Percentiles rank a stretch among this genome's conserved stretches.
Evolutionary conservation across 2,113 vertebrate species (phyloP).

Genomic region (Corythornis cristatus): DNA sequence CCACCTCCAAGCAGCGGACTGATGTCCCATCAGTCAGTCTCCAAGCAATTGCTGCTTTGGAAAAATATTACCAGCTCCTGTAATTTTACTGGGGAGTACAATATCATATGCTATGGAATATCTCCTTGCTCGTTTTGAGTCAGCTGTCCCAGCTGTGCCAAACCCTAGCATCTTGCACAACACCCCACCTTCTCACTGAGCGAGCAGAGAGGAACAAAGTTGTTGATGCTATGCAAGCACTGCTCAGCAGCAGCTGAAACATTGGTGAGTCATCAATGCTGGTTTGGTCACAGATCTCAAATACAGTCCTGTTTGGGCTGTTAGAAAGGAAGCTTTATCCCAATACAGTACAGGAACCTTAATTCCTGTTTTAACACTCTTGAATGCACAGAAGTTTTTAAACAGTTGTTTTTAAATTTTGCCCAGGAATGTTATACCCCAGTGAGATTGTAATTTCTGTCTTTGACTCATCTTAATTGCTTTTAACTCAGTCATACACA

Average conservation of each 20-base stretch:
- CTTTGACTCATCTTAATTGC: background rate
- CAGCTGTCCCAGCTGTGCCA: background rate
- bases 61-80: background rate
- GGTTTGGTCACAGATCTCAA: background rate
- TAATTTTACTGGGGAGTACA: background rate
- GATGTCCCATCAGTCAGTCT: background rate
- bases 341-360: rapidly evolving
- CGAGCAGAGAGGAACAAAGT: background rate
- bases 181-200: background rate
- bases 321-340: background rate
- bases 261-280: rapidly evolving
- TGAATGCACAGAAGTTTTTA: background rate
- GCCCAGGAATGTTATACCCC: background rate
- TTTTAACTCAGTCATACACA: background rate
- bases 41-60: background rate
- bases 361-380: background rate
- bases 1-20: background rate
- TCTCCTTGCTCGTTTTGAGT: background rate
- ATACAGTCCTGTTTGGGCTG: rapidly evolving
- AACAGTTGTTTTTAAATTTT: background rate
- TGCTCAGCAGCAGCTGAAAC: background rate
- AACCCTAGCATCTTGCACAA: background rate
- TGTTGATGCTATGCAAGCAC: background rate
- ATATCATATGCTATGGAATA: background rate
- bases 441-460: background rate